Percentiles rank a stretch among this genome's conserved stretches.
Evolutionary conservation across 1,140 invertebrate species (phyloP).

Genomic region (Drosophila nigromelanica): DNA sequence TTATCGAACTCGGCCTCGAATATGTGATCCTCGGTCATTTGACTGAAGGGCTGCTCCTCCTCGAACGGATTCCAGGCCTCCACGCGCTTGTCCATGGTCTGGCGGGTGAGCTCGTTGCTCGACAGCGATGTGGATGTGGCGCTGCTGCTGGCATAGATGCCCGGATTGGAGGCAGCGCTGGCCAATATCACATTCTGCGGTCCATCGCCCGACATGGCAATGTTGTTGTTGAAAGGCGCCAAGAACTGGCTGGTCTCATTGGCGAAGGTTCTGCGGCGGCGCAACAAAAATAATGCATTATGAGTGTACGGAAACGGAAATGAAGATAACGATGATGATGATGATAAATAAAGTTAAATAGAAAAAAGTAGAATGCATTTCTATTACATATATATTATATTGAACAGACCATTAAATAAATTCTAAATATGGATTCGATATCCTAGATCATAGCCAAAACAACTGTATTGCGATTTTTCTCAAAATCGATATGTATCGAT

Average conservation of each 20-base stretch:
- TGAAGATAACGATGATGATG: slow-evolving; percentile 2
- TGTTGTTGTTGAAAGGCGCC: slow-evolving; percentile 87
- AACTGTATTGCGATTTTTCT: no score
- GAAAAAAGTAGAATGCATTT: no score
- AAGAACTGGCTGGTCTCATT: slow-evolving; percentile 90
- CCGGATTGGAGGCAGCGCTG: slow-evolving; percentile 70
- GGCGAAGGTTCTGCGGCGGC: slow-evolving; percentile 87
- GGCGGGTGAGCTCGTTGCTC: slow-evolving; percentile 68
- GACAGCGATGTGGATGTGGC: slow-evolving; percentile 57
- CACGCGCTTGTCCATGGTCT: slow-evolving; percentile 73
- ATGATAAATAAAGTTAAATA: no score
- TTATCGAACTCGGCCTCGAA: slow-evolving; percentile 95
- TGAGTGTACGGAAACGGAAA: slow-evolving; percentile 27
- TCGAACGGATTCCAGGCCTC: slow-evolving; percentile 93
- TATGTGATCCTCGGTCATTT: slow-evolving; percentile 92
- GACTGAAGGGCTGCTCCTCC: slow-evolving; percentile 89
- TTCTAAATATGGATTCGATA: no score
- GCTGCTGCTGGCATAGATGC: slow-evolving; percentile 61
- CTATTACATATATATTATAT: no score
- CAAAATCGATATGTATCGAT: no score
- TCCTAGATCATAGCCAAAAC: no score
- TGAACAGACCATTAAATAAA: no score
- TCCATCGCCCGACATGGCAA: slow-evolving; percentile 59
- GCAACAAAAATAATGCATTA: slow-evolving; percentile 44
- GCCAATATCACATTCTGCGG: slow-evolving; percentile 50